phyloP scores from a whole-genome alignment of 2,797 vertebrate genomes.

The Falco novaeseelandiae region DNA sequence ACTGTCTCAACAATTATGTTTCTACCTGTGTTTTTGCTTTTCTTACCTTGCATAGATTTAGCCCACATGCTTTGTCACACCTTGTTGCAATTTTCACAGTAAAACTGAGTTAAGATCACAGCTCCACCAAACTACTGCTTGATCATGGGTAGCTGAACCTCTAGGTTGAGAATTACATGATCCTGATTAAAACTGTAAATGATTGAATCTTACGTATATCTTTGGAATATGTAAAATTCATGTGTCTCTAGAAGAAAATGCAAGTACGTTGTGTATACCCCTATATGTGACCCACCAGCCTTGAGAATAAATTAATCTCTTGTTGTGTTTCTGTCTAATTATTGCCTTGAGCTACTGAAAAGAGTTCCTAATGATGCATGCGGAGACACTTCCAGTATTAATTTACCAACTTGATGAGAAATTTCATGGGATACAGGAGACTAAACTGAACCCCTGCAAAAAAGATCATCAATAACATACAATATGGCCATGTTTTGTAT shows the following conservation, averaged over 20 bases:
- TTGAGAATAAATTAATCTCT: background rate
- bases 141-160: background rate
- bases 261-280: rapidly evolving
- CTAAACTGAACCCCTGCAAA: background rate
- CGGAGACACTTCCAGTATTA: background rate
- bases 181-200: background rate
- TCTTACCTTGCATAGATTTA: background rate
- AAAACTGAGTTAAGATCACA: background rate
- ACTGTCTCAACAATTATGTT: background rate
- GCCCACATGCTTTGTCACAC: background rate
- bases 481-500: background rate
- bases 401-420: background rate
- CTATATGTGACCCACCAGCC: background rate
- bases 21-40: background rate
- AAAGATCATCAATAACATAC: background rate
- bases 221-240: background rate
- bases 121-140: background rate
- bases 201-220: background rate
- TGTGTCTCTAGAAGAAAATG: background rate
- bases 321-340: background rate
- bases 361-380: background rate
- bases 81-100: background rate
- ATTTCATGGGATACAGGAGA: background rate
- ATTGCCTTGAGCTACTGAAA: background rate
- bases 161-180: background rate